phyloP scores from a whole-genome alignment of 1,140 invertebrate species.

The Orchestia grillus region DNA sequence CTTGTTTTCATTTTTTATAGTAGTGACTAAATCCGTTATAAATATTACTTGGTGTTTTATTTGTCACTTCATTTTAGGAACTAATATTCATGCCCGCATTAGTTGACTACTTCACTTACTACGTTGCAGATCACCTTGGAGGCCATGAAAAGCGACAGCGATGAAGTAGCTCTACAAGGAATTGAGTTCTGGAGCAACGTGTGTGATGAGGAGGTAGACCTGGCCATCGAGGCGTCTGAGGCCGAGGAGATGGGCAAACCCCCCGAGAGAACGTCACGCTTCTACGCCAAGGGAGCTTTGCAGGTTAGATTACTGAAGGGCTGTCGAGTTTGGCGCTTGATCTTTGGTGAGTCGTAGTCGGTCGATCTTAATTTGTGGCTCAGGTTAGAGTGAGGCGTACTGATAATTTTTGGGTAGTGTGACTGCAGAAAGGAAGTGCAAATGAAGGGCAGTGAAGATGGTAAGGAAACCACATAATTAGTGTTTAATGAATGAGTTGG shows the following conservation, averaged over 20 bases:
- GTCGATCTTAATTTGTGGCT: too few relatives aligned
- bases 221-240: conserved; percentile 94
- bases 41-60: neutral
- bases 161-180: conserved; percentile 97
- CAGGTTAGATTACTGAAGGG: conserved; percentile 69
- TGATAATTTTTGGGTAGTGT: too few relatives aligned
- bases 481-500: too few relatives aligned
- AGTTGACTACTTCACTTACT: neutral
- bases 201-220: conserved; percentile 98
- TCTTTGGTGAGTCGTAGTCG: neutral
- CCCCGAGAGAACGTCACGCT: conserved; percentile 88
- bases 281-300: conserved; percentile 95
- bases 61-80: neutral
- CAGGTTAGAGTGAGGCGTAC: too few relatives aligned
- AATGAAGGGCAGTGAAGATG: too few relatives aligned
- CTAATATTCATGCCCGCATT: neutral
- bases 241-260: conserved; percentile 90
- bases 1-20: neutral
- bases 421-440: too few relatives aligned
- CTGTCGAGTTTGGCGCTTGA: neutral
- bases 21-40: neutral
- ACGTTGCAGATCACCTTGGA: conserved; percentile 89
- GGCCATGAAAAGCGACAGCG: conserved; percentile 97
- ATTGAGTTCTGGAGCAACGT: conserved; percentile 99
- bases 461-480: too few relatives aligned